Percentiles rank a stretch among this genome's conserved stretches.
Evolutionary conservation across 2,113 vertebrate genomes (phyloP).

Genomic region (Azemiops feae): DNA sequence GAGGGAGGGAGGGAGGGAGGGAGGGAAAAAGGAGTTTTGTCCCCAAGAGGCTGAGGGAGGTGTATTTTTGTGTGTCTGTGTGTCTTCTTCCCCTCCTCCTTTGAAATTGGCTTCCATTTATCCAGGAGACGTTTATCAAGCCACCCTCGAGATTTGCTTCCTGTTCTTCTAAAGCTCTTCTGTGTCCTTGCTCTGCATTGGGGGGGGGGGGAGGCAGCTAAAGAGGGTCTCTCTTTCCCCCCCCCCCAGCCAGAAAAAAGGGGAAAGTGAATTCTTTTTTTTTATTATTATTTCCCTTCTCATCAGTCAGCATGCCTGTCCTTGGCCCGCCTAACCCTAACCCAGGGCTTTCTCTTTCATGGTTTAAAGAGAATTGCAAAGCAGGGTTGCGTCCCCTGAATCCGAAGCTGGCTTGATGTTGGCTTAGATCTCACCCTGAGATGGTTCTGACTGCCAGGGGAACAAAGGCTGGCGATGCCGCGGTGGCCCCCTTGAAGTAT

Average conservation of each 20-base stretch:
- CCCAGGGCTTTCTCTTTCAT: neutral
- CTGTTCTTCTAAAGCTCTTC: neutral
- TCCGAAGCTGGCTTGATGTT: neutral
- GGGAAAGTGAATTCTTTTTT: neutral
- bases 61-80: no score
- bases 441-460: neutral
- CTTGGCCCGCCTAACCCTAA: neutral
- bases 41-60: no score
- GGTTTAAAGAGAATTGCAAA: conserved; percentile 25
- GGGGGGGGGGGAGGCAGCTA: neutral
- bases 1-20: no score
- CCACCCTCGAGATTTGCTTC: neutral
- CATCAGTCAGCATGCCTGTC: neutral
- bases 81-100: neutral
- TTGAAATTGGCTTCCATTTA: neutral
- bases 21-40: neutral
- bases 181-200: neutral
- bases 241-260: neutral
- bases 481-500: neutral
- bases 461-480: neutral
- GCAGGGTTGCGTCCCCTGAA: neutral
- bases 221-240: neutral
- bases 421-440: conserved; percentile 11
- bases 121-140: neutral
- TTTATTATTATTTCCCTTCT: neutral